Evolutionary conservation across 2,797 vertebrate species (phyloP).

Genomic region (Rhynchotus rufescens): DNA sequence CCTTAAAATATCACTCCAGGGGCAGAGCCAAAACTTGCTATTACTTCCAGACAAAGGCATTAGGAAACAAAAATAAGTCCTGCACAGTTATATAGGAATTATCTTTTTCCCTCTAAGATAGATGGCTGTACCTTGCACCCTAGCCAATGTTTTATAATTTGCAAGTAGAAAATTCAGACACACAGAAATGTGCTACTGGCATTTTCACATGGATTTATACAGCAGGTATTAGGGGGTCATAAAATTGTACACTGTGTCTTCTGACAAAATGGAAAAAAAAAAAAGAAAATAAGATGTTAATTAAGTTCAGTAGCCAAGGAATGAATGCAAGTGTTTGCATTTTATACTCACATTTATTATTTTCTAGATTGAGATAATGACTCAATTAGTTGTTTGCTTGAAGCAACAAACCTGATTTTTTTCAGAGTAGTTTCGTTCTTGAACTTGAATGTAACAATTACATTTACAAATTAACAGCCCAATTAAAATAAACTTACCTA

Average conservation of each 20-base stretch:
- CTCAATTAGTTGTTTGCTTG: background rate
- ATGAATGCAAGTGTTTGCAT: background rate
- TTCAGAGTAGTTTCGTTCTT: background rate
- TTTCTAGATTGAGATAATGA: background rate
- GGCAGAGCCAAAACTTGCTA: background rate
- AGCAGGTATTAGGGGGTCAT: background rate
- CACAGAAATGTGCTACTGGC: fast-evolving
- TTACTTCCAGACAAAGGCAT: background rate
- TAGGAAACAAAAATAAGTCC: background rate
- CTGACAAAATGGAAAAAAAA: background rate
- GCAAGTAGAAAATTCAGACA: background rate
- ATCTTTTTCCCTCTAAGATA: background rate
- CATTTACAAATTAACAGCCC: background rate
- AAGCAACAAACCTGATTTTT: background rate
- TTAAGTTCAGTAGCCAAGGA: background rate
- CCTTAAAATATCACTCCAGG: fast-evolving
- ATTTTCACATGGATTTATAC: background rate
- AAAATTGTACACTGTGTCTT: background rate
- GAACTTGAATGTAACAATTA: background rate
- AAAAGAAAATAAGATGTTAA: background rate
- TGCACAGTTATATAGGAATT: background rate
- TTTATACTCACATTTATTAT: background rate
- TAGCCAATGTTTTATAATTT: fast-evolving
- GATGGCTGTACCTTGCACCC: fast-evolving
- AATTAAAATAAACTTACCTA: background rate